Conservation (phyloP, 2,113 vertebrate species). For the Martes martes region DNA sequence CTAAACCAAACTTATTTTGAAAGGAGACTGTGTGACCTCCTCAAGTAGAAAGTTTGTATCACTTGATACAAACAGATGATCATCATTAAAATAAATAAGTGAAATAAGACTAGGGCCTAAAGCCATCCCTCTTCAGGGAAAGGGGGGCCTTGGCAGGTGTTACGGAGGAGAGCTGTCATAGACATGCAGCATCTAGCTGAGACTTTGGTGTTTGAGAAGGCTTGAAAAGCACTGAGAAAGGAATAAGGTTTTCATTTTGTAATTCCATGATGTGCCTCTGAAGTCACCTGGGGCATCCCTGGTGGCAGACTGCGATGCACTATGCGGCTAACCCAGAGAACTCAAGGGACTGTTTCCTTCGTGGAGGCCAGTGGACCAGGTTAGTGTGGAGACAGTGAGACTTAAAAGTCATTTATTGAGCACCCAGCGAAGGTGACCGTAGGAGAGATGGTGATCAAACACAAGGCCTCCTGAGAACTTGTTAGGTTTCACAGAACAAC, state of each 20-base stretch:
- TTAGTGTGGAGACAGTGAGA: not conserved
- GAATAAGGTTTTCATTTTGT: not conserved
- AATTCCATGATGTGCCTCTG: not conserved
- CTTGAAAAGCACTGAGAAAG: not conserved
- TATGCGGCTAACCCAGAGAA: not conserved
- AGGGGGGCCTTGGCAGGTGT: not conserved
- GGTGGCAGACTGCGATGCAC: rapidly evolving
- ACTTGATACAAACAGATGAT: not conserved
- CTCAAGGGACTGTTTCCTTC: not conserved
- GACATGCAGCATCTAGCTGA: not conserved
- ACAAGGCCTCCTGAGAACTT: not conserved
- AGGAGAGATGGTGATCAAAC: not conserved
- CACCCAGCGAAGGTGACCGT: not conserved
- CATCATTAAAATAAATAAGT: not conserved
- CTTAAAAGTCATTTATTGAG: not conserved
- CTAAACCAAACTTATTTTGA: not conserved
- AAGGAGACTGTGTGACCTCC: not conserved
- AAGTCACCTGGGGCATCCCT: not conserved
- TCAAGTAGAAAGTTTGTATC: not conserved
- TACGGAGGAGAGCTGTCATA: not conserved
- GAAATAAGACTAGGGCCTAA: not conserved
- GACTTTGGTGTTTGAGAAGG: not conserved
- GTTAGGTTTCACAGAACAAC: not conserved
- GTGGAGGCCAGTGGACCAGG: not conserved
- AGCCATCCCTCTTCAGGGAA: not conserved